Conservation (phyloP, 53 echinoderm and acorn worm genomes). For the Paelopatides confundens region DNA sequence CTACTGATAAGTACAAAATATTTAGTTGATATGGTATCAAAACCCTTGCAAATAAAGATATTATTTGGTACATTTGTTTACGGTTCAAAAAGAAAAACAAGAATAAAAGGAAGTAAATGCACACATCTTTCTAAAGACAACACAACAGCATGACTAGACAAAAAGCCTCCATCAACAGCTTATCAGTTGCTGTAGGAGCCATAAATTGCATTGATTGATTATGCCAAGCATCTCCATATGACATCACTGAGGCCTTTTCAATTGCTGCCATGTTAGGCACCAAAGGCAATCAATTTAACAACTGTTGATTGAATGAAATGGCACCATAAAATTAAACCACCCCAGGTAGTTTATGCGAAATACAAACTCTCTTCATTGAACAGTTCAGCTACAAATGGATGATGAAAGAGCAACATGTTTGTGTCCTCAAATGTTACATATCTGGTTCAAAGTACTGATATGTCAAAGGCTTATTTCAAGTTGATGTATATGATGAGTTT, state of each 20-base stretch:
- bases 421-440: neutral
- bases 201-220: slow-evolving; percentile 31
- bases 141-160: too few relatives aligned
- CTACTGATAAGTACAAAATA: too few relatives aligned
- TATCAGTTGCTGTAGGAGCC: neutral
- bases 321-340: slow-evolving; percentile 1
- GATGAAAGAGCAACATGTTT: neutral
- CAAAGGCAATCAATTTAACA: slow-evolving; percentile 26
- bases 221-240: neutral
- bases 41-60: too few relatives aligned
- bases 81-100: too few relatives aligned
- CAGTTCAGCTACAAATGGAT: neutral
- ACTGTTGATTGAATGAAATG: slow-evolving; percentile 5
- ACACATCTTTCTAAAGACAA: too few relatives aligned
- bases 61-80: too few relatives aligned
- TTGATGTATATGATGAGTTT: neutral
- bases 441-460: neutral
- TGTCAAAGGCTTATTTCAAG: neutral
- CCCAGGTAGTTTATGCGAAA: neutral
- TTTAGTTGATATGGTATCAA: too few relatives aligned
- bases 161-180: neutral
- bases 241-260: slow-evolving; percentile 20
- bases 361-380: too few relatives aligned
- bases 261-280: slow-evolving; percentile 18
- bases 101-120: too few relatives aligned